Percentiles rank a stretch among this genome's conserved stretches.
Evolutionary conservation across 1,140 invertebrate species (phyloP).

Genomic region (Neelides sp.): DNA sequence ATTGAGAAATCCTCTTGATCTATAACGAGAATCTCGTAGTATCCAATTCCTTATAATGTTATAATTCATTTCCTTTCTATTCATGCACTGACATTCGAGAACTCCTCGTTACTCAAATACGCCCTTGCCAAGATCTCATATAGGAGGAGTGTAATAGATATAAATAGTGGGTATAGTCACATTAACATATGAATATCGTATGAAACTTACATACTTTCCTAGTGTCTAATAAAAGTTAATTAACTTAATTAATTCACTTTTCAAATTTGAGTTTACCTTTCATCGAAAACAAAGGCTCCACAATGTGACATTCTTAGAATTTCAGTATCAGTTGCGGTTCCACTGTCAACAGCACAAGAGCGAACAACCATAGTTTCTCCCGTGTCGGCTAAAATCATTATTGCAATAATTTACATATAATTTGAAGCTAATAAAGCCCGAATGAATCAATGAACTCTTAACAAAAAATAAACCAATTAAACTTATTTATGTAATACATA

Average conservation of each 20-base stretch:
- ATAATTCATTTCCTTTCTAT: not conserved
- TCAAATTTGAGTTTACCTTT: slow-evolving; percentile 31
- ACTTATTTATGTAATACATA: no score
- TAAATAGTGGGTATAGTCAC: not conserved
- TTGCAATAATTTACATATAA: no score
- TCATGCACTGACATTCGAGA: not conserved
- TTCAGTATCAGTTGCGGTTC: slow-evolving; percentile 39
- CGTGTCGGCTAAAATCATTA: slow-evolving; percentile 35
- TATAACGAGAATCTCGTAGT: not conserved
- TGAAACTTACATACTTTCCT: not conserved
- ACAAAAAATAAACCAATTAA: no score
- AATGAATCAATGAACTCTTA: no score
- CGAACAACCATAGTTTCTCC: slow-evolving; percentile 36
- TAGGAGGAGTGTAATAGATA: not conserved
- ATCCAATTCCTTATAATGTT: not conserved
- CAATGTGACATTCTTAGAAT: slow-evolving; percentile 39
- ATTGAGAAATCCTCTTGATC: not conserved
- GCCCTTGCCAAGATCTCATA: not conserved
- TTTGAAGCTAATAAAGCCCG: no score
- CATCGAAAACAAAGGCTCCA: slow-evolving; percentile 38
- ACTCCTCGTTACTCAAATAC: not conserved
- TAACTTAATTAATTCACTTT: not conserved
- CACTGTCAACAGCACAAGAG: slow-evolving; percentile 43
- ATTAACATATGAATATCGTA: not conserved
- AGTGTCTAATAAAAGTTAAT: not conserved